These are phyloP conservation scores for Drosophila nasuta DNA, from an alignment of 1,140 invertebrate genomes.

Conservation along the genomic window DNA sequence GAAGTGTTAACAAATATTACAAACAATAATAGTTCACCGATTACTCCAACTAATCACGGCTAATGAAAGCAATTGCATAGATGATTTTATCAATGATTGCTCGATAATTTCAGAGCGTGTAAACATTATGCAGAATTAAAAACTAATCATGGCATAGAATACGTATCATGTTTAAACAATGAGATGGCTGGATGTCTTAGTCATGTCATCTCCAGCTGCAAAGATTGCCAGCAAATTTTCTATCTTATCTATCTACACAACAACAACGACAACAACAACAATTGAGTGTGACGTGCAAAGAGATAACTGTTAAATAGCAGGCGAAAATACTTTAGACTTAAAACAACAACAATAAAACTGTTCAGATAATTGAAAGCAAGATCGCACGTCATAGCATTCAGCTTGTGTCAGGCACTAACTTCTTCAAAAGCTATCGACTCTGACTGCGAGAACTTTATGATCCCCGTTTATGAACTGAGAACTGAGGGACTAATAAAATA, in stretches of 20 bases:
- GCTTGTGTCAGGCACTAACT: not conserved
- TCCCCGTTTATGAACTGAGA: not conserved
- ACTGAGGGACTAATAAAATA: not conserved
- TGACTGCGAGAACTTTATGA: not conserved
- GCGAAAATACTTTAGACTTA: not conserved
- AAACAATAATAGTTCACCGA: too few relatives aligned
- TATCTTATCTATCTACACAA: conserved; percentile 19
- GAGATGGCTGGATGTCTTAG: not conserved
- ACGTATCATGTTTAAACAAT: conserved; percentile 1
- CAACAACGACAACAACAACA: not conserved
- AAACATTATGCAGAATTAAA: too few relatives aligned
- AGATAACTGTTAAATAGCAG: not conserved
- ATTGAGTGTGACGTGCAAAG: conserved; percentile 5
- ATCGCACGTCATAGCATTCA: not conserved
- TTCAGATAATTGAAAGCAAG: not conserved
- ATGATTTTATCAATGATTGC: too few relatives aligned
- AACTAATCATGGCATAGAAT: not conserved
- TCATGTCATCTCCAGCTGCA: not conserved
- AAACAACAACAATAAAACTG: not conserved
- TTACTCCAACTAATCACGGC: too few relatives aligned
- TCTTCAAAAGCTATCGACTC: not conserved
- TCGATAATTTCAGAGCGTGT: too few relatives aligned
- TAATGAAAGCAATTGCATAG: too few relatives aligned
- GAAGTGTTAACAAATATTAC: too few relatives aligned
- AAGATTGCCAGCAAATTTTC: not conserved